Evolutionary conservation across 2,113 vertebrate genomes (phyloP), one percentile per base, ranked within the genome.

Genomic region (Microtus richardsoni): DNA sequence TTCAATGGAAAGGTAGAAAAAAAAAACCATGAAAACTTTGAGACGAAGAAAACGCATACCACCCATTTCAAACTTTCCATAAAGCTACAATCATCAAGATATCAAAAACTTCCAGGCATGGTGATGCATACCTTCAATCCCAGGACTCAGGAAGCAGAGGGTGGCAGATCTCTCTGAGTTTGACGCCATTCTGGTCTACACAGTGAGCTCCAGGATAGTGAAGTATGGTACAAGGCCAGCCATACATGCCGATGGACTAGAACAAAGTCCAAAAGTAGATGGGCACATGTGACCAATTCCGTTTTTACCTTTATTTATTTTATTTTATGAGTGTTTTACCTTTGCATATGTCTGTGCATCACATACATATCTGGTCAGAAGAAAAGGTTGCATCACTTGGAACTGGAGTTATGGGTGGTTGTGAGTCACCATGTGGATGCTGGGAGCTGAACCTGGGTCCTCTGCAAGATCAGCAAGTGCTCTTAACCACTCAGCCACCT

Each of bases 1-100:
- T 41, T 58, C 22, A 26, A 13, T 39, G 30, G 77, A 52, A 79
- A 19, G 44, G 4, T 52, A 75, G 24, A 41, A 44, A 66, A 52
- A 54, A 33, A 82, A 30, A 41, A 78, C 36, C 17, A 58, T 7
- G 47, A 58, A 93, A 60, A 10, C 73, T 68, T 78, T 39, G 54
- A 88, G 88, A 87, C n/a, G 54, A 89, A 95, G 26, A 74, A 89
- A 95, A 77, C 17, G 44, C 2, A 41, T 52, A 60, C 12, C 13
- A 89, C 24, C 22, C 30, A 75, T 89, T 89, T 21, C 89, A 96
- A 82, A 89, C 73, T 68, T 16, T 58, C 58, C 58, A 58, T 58
- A 95, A 89, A 94, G 60, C 58, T 90, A 74, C 0, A 89, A n/a
- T 71, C 7, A 75, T 85, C 39, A 93, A 88, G 64, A 74, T 2